Conservation (phyloP, 2,113 vertebrate species). For the Canis aureus region DNA sequence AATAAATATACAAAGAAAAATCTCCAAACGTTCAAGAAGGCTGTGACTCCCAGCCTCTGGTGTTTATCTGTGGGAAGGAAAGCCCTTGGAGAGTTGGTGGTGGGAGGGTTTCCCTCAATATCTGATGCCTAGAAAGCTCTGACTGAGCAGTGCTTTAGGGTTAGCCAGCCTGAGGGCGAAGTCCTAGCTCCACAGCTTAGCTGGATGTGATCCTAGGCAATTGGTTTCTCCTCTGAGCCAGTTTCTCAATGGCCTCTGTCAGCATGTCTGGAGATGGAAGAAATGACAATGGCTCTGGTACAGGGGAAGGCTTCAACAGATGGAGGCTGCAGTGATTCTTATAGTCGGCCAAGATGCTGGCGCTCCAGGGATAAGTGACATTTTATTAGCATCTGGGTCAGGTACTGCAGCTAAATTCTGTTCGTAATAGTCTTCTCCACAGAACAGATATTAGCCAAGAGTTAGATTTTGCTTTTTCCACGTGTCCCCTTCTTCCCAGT, state of each 20-base stretch:
- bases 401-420: not conserved
- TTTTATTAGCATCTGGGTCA: not conserved
- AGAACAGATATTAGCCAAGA: not conserved
- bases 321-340: accelerated
- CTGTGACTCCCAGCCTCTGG: not conserved
- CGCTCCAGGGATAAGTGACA: not conserved
- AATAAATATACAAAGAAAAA: not conserved
- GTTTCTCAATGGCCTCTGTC: not conserved
- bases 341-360: accelerated
- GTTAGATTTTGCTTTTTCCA: not conserved
- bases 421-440: not conserved
- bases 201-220: accelerated
- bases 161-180: not conserved
- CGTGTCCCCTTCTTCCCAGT: not conserved
- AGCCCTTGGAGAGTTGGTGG: not conserved
- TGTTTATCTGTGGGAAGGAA: not conserved
- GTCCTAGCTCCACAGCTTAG: not conserved
- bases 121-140: not conserved
- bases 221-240: not conserved
- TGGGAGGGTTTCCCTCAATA: not conserved
- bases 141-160: not conserved
- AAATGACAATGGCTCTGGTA: not conserved
- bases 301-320: accelerated
- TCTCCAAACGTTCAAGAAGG: not conserved
- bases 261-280: not conserved